Base-by-base conservation (phyloP, 35 echinoderm and acorn worm genomes). In the Ophiothrix spiculata region DNA sequence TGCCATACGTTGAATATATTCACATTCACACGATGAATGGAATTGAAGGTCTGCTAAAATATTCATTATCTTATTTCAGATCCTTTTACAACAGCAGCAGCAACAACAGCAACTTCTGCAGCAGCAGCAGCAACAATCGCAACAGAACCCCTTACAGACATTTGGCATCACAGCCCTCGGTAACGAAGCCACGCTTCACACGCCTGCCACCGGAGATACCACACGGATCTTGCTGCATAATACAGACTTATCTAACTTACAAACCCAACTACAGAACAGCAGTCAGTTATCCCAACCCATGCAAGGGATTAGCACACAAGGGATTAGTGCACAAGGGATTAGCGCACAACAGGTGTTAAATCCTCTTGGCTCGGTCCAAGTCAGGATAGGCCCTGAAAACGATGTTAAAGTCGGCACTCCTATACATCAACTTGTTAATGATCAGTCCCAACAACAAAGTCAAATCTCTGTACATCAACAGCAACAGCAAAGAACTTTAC, bases 61-160 rank as follows among this genome's bases (percentile, higher is more conserved):
- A n/a, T n/a, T n/a, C n/a, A n/a, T n/a, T n/a, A n/a, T n/a, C n/a
- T n/a, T n/a, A n/a, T n/a, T n/a, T n/a, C n/a, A n/a, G n/a, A n/a
- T n/a, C n/a, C n/a, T n/a, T n/a, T n/a, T n/a, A n/a, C n/a, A n/a
- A n/a, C n/a, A n/a, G n/a, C n/a, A n/a, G n/a, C n/a, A n/a, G n/a
- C n/a, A n/a, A n/a, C n/a, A n/a, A n/a, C n/a, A n/a, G 60, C 60
- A 15, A n/a, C 25, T 12, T 69, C 42, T 84, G 32, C 34, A 64
- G 14, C 90, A 87, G 32, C 90, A 91, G 35, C 77, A 78, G 75
- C 83, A 81, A 34, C 39, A 85, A 6, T 76, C 82, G 36, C 80
- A 81, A 39, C 88, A 84, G 40, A 36, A 84, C n/a, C 88, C 84
- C 6, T 28, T 69, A 2, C 60, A 69, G 60, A 69, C 3, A 25